Evolutionary conservation across 2,888 invertebrate species (phyloP).

Genomic region (Cordilura impudica): DNA sequence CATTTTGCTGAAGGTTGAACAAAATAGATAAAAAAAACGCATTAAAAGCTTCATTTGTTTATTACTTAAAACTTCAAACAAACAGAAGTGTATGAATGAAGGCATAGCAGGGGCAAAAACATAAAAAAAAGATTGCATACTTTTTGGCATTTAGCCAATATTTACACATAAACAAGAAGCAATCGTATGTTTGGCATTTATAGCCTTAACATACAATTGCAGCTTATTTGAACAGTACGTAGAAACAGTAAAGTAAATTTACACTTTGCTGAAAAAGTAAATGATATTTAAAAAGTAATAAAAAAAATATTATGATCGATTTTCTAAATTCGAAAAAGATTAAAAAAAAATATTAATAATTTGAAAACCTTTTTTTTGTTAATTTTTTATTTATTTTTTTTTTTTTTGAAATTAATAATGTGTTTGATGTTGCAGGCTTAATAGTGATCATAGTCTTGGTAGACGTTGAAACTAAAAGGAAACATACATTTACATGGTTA

Average conservation of each 20-base stretch:
- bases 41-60: constrained; percentile 61
- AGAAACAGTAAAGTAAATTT: constrained; percentile 35
- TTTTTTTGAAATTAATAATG: too few species aligned
- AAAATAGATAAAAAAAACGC: constrained; percentile 55
- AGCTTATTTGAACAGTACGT: constrained; percentile 40
- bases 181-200: constrained; percentile 60
- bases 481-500: constrained; percentile 51
- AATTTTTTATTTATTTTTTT: too few species aligned
- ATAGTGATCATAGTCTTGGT: background rate
- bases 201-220: constrained; percentile 58
- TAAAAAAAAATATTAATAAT: background rate
- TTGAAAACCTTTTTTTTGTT: background rate
- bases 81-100: constrained; percentile 42
- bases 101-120: background rate
- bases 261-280: background rate
- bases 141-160: constrained; percentile 60
- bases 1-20: background rate
- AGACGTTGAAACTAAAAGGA: constrained; percentile 29
- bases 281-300: background rate
- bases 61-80: constrained; percentile 46
- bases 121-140: constrained; percentile 36
- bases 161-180: constrained; percentile 62
- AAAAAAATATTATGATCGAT: too few species aligned
- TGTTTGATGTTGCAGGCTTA: too few species aligned
- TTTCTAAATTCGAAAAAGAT: too few species aligned